These are phyloP conservation scores for Lasioglossum villosulum DNA, from an alignment of 2,888 invertebrate species.

Conservation along the genomic window DNA sequence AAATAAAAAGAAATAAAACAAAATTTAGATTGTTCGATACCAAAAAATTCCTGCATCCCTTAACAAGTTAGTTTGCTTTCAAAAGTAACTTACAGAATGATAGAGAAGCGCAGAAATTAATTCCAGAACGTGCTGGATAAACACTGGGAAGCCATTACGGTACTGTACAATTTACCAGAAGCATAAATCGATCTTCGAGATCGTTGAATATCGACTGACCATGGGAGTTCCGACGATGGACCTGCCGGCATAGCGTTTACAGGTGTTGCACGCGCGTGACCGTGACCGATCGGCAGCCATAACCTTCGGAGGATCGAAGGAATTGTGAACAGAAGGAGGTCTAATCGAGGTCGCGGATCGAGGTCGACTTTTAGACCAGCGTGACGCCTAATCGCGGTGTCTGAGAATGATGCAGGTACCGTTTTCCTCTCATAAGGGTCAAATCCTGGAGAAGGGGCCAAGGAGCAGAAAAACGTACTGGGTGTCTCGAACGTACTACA, in stretches of 20 bases:
- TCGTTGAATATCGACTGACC: neutral
- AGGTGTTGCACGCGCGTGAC: neutral
- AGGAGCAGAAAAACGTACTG: slow-evolving; percentile 4
- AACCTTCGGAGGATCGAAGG: slow-evolving; percentile 16
- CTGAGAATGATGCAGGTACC: slow-evolving; percentile 66
- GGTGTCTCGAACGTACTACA: neutral
- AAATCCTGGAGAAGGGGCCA: slow-evolving; percentile 22
- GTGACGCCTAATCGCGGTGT: slow-evolving; percentile 62
- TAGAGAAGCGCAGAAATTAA: neutral
- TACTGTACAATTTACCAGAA: neutral
- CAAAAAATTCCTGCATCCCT: neutral
- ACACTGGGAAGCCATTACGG: neutral
- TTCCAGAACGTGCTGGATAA: neutral
- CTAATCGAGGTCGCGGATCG: slow-evolving; percentile 77
- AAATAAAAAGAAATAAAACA: neutral
- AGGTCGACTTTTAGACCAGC: slow-evolving; percentile 76
- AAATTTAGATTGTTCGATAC: neutral
- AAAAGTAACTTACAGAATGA: neutral
- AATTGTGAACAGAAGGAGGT: slow-evolving; percentile 32
- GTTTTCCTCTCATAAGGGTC: slow-evolving; percentile 60
- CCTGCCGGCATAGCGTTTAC: neutral
- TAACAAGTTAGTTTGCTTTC: neutral
- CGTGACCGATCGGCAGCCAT: slow-evolving; percentile 3
- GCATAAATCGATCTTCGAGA: neutral
- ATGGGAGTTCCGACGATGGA: neutral